These are phyloP conservation scores for Mormyrus hasselquistii DNA, from an alignment of 2,797 vertebrate genomes.

Conservation along the genomic window DNA sequence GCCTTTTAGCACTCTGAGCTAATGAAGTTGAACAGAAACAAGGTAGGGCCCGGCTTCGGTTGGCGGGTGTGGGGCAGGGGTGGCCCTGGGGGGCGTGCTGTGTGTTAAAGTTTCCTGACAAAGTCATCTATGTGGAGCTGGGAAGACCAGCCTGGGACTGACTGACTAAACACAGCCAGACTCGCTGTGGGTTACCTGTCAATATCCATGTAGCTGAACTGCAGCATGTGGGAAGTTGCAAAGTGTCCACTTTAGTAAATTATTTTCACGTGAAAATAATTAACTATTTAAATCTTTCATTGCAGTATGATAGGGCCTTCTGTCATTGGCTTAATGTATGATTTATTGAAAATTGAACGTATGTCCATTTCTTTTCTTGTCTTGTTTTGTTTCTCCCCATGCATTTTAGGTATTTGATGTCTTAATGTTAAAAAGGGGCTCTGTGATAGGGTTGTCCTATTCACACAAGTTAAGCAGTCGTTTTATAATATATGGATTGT, in stretches of 20 bases:
- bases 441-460: not conserved
- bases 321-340: not conserved
- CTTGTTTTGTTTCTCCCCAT: not conserved
- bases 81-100: constrained; percentile 13
- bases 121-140: constrained; percentile 22
- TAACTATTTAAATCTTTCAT: not conserved
- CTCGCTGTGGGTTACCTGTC: constrained; percentile 47
- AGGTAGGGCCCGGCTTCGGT: constrained; percentile 51
- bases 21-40: constrained; percentile 65
- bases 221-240: not conserved
- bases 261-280: not conserved
- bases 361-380: not conserved
- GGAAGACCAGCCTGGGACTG: not conserved
- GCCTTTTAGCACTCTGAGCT: constrained; percentile 26
- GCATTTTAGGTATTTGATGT: not conserved
- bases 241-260: not conserved
- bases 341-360: not conserved
- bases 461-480: not conserved
- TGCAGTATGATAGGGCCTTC: not conserved
- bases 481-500: not conserved
- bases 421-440: not conserved
- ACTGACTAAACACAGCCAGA: not conserved
- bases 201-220: not conserved
- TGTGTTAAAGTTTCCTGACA: not conserved
- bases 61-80: not conserved